These are phyloP conservation scores for Lasioglossum morio DNA, from an alignment of 2,888 invertebrate genomes.

Conservation along the genomic window DNA sequence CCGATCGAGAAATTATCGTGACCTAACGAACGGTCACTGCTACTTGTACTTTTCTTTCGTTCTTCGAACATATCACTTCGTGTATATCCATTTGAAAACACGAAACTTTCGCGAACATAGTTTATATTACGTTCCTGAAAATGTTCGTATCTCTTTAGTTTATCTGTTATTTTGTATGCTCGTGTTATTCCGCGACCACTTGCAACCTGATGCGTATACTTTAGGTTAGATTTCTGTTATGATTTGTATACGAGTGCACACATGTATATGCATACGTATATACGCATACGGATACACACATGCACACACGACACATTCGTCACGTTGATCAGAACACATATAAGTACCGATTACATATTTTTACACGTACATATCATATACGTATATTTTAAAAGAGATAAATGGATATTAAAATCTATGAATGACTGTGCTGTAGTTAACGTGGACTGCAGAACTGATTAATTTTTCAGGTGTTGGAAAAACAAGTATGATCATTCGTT, in stretches of 20 bases:
- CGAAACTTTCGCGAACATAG: background rate
- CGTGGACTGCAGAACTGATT: background rate
- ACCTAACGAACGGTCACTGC: background rate
- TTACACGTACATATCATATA: background rate
- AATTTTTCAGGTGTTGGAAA: conserved; percentile 93
- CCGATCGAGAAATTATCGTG: background rate
- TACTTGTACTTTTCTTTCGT: background rate
- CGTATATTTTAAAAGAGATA: background rate
- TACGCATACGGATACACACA: background rate
- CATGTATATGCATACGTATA: too few species aligned
- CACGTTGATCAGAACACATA: background rate
- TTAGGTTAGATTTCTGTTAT: conserved; percentile 21
- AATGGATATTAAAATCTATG: background rate
- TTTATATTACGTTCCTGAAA: background rate
- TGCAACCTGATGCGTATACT: background rate
- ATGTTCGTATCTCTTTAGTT: background rate
- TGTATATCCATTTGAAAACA: background rate
- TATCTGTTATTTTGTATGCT: background rate
- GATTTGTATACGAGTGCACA: background rate
- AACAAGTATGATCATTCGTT: conserved; percentile 93
- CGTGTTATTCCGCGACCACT: too few species aligned
- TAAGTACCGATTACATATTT: background rate
- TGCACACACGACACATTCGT: background rate
- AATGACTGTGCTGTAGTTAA: background rate
- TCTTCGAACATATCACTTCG: background rate